These are phyloP conservation scores for Hyperoodon ampullatus DNA, from an alignment of 2,113 vertebrate genomes.

Conservation along the genomic window DNA sequence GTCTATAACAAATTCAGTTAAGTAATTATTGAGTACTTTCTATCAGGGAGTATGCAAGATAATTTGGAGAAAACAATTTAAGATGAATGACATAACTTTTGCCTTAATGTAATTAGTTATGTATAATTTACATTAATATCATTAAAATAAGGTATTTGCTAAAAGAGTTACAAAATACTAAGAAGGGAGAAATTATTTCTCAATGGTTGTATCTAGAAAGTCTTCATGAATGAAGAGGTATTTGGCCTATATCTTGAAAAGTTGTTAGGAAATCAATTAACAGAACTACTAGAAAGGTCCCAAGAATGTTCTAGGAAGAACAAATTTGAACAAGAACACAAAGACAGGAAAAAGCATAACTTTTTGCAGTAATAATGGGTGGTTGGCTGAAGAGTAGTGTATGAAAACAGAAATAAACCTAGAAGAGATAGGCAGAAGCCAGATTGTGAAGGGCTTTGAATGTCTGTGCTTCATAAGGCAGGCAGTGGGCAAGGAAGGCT, in stretches of 20 bases:
- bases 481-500: not conserved
- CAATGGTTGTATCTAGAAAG: not conserved
- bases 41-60: not conserved
- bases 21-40: not conserved
- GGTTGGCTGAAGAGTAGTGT: not conserved
- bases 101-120: not conserved
- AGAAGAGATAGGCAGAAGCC: not conserved
- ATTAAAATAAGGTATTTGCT: not conserved
- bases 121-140: not conserved
- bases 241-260: not conserved
- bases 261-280: not conserved
- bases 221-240: not conserved
- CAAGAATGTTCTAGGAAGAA: not conserved
- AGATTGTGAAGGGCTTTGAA: not conserved
- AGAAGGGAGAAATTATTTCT: not conserved
- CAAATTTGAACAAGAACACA: slow-evolving; percentile 19
- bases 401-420: not conserved
- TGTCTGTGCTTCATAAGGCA: not conserved
- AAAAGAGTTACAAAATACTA: not conserved
- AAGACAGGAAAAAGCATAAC: not conserved
- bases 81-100: not conserved
- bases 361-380: not conserved
- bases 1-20: not conserved
- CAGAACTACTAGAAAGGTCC: not conserved
- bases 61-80: not conserved